Evolutionary conservation across 1,140 invertebrate genomes (phyloP).

Genomic region (Macrosteles quadrilineatus): DNA sequence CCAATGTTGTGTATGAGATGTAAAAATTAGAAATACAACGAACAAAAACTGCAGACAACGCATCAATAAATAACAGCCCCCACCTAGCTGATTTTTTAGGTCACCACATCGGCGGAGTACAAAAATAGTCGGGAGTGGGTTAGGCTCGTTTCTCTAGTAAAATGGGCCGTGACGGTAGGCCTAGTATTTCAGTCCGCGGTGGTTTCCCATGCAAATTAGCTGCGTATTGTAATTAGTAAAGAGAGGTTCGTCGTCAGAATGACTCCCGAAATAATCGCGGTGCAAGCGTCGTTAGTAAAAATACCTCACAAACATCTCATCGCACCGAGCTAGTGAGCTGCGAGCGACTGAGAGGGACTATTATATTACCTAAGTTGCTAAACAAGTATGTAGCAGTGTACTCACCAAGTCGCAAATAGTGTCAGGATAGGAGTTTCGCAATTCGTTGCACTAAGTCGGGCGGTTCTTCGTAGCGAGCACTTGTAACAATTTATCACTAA

Average conservation of each 20-base stretch:
- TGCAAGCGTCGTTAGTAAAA: slow-evolving; percentile 4
- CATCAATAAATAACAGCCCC: background rate
- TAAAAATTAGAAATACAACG: too few species aligned
- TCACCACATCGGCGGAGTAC: background rate
- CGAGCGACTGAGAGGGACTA: background rate
- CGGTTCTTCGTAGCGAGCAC: background rate
- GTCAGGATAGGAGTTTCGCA: background rate
- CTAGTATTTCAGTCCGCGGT: background rate
- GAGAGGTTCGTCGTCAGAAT: background rate
- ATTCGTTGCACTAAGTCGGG: background rate
- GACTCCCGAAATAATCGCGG: slow-evolving; percentile 2
- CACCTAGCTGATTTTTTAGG: background rate
- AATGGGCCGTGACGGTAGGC: background rate
- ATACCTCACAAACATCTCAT: background rate
- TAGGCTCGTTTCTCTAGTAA: background rate
- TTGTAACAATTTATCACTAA: slow-evolving; percentile 5
- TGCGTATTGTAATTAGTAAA: slow-evolving; percentile 9
- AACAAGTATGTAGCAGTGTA: background rate
- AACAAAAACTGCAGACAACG: too few species aligned
- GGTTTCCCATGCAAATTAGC: background rate
- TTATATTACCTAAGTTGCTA: background rate
- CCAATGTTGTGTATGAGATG: too few species aligned
- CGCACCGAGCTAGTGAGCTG: background rate
- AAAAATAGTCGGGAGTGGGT: slow-evolving; percentile 5
- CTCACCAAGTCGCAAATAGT: background rate